Evolutionary conservation across 2,113 vertebrate genomes (phyloP), one percentile per base, ranked within the genome.

Genomic region (Centrocercus urophasianus): DNA sequence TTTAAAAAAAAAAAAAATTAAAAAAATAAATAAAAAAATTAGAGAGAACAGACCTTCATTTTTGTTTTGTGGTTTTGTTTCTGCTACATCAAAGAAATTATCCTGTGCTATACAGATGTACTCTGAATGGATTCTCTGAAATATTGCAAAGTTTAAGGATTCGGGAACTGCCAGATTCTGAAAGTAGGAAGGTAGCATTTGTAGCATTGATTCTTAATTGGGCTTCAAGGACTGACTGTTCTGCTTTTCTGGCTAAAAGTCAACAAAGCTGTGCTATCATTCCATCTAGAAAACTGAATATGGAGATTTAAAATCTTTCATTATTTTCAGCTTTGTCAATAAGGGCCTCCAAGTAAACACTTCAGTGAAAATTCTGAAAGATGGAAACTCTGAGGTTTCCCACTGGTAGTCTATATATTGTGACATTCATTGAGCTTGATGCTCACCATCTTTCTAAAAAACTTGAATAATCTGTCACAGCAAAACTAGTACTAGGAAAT

Each of bases 31-130:
- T 34, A 34, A 88, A 90, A 93, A 48, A 2, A 38, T 52, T 56
- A 63, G 40, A 83, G 45, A 86, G 74, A 86, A 14, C 21, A 85
- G 28, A 66, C 8, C 8, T 48, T 47, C 40, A 25, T 59, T 82
- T 75, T 73, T 78, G 47, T 93, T 93, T 87, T 74, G 47, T 86
- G 45, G 15, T 65, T 69, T 69, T 78, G 48, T 15, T 61, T 81
- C 74, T 92, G 27, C 77, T 88, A n/a, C n/a, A 86, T 92, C 88
- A 87, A 88, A 83, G 85, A 77, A 81, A 94, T 91, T 92, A 92
- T 86, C 81, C 84, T 25, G 45, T 78, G 59, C 69, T 54, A 38
- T 2, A 1, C 52, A 90, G 83, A 48, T 2, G 5, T 36, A 42
- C 45, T 83, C 72, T 76, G 69, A 81, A 66, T 57, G 71, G 70